Conservation (phyloP, 2,113 vertebrate species). For the Anoura caudifer region DNA sequence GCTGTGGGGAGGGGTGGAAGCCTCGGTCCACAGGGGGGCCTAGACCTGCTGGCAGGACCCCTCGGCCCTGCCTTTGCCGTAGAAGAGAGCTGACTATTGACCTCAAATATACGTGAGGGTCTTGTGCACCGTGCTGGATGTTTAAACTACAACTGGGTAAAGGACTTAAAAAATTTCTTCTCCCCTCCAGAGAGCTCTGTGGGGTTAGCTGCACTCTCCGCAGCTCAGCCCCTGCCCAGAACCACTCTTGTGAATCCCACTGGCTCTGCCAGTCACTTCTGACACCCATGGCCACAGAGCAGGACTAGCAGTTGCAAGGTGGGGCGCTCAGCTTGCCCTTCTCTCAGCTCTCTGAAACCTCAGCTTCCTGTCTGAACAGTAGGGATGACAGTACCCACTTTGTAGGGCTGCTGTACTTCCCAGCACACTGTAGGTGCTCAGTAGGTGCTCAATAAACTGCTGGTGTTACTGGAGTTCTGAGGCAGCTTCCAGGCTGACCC, state of each 20-base stretch:
- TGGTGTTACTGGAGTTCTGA: not conserved
- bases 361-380: not conserved
- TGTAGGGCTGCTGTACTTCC: not conserved
- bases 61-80: not conserved
- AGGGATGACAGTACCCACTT: not conserved
- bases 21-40: not conserved
- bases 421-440: not conserved
- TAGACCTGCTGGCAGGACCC: not conserved
- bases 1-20: too few relatives aligned
- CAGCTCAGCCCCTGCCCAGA: not conserved
- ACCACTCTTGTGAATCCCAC: not conserved
- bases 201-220: not conserved
- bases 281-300: not conserved
- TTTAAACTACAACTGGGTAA: not conserved
- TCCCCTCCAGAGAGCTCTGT: not conserved
- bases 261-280: not conserved
- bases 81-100: not conserved
- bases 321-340: not conserved
- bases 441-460: not conserved
- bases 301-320: not conserved
- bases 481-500: not conserved
- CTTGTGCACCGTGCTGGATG: fast-evolving
- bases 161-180: not conserved
- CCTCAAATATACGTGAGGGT: too few relatives aligned
- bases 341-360: not conserved